These are phyloP conservation scores for Drosophila parabipectinata DNA, from an alignment of 1,140 invertebrate genomes.

Conservation along the genomic window DNA sequence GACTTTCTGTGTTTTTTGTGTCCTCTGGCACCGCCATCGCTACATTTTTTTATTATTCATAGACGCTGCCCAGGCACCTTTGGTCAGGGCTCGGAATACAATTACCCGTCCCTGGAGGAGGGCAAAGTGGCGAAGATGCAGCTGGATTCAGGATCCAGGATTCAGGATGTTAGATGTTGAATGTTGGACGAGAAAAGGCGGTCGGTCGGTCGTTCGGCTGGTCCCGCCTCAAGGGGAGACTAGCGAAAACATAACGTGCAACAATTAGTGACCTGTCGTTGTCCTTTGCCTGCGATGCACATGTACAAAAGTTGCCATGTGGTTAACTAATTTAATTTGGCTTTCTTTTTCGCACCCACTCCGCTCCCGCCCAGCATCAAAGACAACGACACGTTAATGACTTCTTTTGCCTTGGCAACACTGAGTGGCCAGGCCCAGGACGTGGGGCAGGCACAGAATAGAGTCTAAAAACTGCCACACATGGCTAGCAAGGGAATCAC, in stretches of 20 bases:
- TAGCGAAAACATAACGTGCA: slow-evolving; percentile 81
- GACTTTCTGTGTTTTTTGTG: slow-evolving; percentile 58
- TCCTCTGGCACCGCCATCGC: slow-evolving; percentile 36
- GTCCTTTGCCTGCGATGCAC: slow-evolving; percentile 24
- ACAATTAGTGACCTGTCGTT: slow-evolving; percentile 72
- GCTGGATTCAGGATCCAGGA: slow-evolving; percentile 7
- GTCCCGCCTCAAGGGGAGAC: slow-evolving; percentile 46
- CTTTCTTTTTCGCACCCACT: slow-evolving; percentile 57
- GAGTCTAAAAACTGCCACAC: slow-evolving; percentile 75
- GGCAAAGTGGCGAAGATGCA: slow-evolving; percentile 12
- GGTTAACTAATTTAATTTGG: slow-evolving; percentile 83
- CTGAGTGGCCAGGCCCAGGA: background rate
- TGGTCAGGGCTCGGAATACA: slow-evolving; percentile 76
- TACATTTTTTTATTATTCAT: slow-evolving; percentile 75
- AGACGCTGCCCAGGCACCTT: slow-evolving; percentile 73
- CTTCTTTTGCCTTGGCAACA: slow-evolving; percentile 77
- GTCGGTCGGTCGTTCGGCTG: background rate
- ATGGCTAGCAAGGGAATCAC: slow-evolving; percentile 52
- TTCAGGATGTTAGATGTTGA: background rate
- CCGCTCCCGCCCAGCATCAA: slow-evolving; percentile 56
- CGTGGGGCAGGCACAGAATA: slow-evolving; percentile 66
- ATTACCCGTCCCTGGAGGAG: slow-evolving; percentile 57
- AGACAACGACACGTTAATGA: slow-evolving; percentile 82
- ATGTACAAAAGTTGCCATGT: slow-evolving; percentile 80
- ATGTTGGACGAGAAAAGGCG: slow-evolving; percentile 3